phyloP scores from a whole-genome alignment of 2,888 invertebrate genomes.

The Eustalomyia histrio region DNA sequence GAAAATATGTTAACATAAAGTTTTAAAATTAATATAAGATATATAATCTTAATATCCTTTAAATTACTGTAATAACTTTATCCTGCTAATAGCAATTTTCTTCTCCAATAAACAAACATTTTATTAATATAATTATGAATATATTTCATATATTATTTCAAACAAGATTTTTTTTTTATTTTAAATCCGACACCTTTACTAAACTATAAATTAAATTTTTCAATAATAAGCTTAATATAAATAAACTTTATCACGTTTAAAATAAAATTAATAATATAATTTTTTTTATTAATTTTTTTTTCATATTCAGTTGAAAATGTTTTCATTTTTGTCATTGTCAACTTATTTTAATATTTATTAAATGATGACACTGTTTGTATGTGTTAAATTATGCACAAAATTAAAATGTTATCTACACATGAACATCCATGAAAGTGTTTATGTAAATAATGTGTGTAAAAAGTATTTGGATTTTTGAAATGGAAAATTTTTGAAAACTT shows the following conservation, averaged over 20 bases:
- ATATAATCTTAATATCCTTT: too few relatives aligned
- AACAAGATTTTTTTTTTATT: too few relatives aligned
- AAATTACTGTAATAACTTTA: too few relatives aligned
- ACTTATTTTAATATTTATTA: slow-evolving; percentile 59
- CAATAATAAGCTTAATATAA: neutral
- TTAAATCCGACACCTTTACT: neutral
- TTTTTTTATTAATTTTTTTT: neutral
- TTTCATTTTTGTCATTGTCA: slow-evolving; percentile 47
- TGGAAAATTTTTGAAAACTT: too few relatives aligned
- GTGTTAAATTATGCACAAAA: slow-evolving; percentile 59
- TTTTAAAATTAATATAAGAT: too few relatives aligned
- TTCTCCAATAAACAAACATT: too few relatives aligned
- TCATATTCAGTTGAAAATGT: slow-evolving; percentile 23
- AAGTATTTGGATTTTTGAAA: too few relatives aligned
- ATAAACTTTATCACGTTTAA: neutral
- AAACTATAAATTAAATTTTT: neutral
- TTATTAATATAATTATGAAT: too few relatives aligned
- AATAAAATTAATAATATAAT: neutral
- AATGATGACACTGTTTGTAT: slow-evolving; percentile 46
- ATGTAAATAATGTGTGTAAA: too few relatives aligned
- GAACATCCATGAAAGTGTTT: slow-evolving; percentile 32
- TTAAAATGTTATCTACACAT: slow-evolving; percentile 51
- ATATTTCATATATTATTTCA: too few relatives aligned
- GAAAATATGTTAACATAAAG: too few relatives aligned
- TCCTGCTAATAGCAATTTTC: too few relatives aligned